phyloP scores from a whole-genome alignment of 2,888 invertebrate genomes.

The Chironomus tentans region DNA sequence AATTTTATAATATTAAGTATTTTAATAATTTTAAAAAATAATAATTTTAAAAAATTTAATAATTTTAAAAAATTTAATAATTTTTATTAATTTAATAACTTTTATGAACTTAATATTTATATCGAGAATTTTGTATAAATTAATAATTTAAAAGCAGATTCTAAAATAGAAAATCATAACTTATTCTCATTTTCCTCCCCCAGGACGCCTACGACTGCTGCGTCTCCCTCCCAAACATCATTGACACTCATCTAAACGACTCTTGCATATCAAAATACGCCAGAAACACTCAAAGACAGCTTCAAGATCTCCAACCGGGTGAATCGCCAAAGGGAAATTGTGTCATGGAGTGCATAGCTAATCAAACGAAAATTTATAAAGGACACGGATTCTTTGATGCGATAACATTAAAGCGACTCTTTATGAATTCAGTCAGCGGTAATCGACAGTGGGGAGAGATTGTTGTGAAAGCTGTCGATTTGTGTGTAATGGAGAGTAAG shows the following conservation, averaged over 20 bases:
- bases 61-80: too few species aligned
- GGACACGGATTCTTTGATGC: constrained; percentile 16
- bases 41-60: too few species aligned
- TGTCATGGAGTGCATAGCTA: constrained; percentile 15
- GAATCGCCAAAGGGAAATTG: constrained; percentile 17
- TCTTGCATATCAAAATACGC: neutral
- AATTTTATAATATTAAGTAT: too few species aligned
- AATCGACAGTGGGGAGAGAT: neutral
- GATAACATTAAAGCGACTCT: neutral
- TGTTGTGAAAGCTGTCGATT: neutral
- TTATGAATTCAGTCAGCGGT: constrained; percentile 17
- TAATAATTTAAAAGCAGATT: too few species aligned
- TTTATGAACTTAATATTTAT: too few species aligned
- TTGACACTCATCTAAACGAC: neutral
- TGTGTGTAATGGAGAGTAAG: constrained; percentile 18
- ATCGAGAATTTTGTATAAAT: too few species aligned
- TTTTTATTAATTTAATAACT: too few species aligned
- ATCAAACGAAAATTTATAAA: constrained; percentile 15
- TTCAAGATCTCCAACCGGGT: neutral
- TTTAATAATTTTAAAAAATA: too few species aligned
- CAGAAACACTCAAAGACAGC: neutral
- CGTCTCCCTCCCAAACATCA: neutral
- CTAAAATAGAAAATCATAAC: too few species aligned
- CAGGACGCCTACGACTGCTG: neutral
- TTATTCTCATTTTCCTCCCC: neutral